Conservation (phyloP, 2,888 invertebrate genomes). For the Spisula subtruncata region DNA sequence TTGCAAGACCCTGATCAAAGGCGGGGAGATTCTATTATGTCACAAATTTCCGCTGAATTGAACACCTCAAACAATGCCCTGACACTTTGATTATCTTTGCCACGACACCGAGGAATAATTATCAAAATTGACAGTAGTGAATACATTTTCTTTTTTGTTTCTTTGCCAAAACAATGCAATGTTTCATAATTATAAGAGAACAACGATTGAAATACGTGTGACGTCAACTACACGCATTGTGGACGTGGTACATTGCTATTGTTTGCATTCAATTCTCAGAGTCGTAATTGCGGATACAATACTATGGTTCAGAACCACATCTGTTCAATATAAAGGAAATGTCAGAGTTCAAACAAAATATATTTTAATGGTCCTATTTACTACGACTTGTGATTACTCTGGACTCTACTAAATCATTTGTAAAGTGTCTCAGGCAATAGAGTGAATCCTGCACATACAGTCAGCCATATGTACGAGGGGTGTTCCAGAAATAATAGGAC, state of each 20-base stretch:
- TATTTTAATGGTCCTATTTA: too few relatives aligned
- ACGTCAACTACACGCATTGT: too few relatives aligned
- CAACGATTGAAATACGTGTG: background rate
- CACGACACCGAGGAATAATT: background rate
- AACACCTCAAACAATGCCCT: constrained; percentile 6
- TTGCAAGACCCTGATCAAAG: constrained; percentile 1
- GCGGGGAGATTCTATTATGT: background rate
- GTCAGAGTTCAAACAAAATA: too few relatives aligned
- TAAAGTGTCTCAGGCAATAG: too few relatives aligned
- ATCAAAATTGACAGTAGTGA: background rate
- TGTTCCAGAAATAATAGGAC: too few relatives aligned
- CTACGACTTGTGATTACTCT: too few relatives aligned
- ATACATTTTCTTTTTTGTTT: background rate
- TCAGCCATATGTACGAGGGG: too few relatives aligned
- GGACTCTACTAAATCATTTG: too few relatives aligned
- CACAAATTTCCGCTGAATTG: background rate
- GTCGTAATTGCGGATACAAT: too few relatives aligned
- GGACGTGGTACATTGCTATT: background rate
- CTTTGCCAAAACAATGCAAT: background rate
- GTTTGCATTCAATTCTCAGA: background rate
- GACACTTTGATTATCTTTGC: background rate
- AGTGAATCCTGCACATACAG: too few relatives aligned
- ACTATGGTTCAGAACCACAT: too few relatives aligned
- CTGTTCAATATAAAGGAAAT: too few relatives aligned
- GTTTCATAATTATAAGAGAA: background rate